Evolutionary conservation across 2,888 invertebrate genomes (phyloP).

Genomic region (Dioctria linearis): DNA sequence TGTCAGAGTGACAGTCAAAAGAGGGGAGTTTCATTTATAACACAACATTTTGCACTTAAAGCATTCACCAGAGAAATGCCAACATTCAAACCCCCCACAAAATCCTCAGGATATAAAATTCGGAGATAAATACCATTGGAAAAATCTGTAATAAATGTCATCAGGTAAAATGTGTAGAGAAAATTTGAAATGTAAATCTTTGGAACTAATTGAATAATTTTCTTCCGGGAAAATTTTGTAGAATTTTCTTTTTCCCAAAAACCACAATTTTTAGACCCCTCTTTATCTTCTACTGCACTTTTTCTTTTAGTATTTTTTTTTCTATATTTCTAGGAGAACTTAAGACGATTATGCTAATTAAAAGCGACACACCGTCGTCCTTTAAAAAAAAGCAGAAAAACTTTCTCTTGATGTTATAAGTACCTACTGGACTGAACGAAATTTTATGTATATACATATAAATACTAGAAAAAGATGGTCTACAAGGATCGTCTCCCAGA

Average conservation of each 20-base stretch:
- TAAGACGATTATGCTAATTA: conserved; percentile 52
- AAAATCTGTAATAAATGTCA: neutral
- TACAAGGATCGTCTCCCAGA: neutral
- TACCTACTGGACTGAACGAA: no score
- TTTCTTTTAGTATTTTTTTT: conserved; percentile 9
- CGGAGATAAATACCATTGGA: neutral
- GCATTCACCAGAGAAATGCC: neutral
- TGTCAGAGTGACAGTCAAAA: conserved; percentile 34
- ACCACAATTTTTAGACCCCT: neutral
- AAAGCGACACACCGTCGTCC: conserved; percentile 34
- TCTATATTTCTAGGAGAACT: conserved; percentile 30
- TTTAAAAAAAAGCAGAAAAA: conserved; percentile 30
- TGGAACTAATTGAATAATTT: conserved; percentile 17
- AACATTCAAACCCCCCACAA: no score
- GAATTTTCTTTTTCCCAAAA: neutral
- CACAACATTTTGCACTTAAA: conserved; percentile 44
- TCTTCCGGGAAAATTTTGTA: neutral
- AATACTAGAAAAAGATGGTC: no score
- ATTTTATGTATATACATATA: no score
- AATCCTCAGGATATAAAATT: no score
- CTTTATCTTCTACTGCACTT: neutral
- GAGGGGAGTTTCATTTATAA: conserved; percentile 21
- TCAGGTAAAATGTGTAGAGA: conserved; percentile 21
- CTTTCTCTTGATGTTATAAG: neutral
- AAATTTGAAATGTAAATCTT: conserved; percentile 20